phyloP scores from a whole-genome alignment of 2,113 vertebrate species.

The Salminus brasiliensis region DNA sequence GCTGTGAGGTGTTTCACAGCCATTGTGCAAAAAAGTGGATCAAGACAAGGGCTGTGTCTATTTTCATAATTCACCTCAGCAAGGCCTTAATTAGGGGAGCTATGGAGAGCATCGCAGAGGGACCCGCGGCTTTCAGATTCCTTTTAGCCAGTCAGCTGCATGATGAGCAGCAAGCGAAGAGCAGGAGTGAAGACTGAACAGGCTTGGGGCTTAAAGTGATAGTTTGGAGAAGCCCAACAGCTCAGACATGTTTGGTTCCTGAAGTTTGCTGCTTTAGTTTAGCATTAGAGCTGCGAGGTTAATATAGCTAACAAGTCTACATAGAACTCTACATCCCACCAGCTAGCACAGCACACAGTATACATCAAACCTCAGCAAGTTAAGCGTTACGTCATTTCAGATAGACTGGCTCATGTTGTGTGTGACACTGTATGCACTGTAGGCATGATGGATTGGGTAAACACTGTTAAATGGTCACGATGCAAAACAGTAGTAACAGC shows the following conservation, averaged over 20 bases:
- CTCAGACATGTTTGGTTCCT: no score
- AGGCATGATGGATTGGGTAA: no score
- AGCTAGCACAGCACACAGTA: neutral
- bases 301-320: neutral
- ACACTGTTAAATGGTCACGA: no score
- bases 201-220: neutral
- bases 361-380: neutral
- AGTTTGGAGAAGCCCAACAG: no score
- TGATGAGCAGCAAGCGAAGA: neutral
- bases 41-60: neutral
- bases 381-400: neutral
- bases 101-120: neutral
- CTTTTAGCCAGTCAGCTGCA: neutral
- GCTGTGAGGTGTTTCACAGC: neutral
- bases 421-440: no score
- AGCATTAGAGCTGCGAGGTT: neutral
- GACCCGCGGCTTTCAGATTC: neutral
- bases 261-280: neutral
- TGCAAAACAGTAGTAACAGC: no score
- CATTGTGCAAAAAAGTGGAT: neutral
- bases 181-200: neutral
- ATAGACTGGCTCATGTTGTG: no score
- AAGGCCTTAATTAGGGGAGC: slow-evolving; percentile 21
- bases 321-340: neutral
- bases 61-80: slow-evolving; percentile 8